Percentiles rank a stretch among this genome's conserved stretches.
These are phyloP conservation scores for Helicolenus hilgendorfi DNA, from an alignment of 2,797 vertebrate genomes.

Conservation along the genomic window DNA sequence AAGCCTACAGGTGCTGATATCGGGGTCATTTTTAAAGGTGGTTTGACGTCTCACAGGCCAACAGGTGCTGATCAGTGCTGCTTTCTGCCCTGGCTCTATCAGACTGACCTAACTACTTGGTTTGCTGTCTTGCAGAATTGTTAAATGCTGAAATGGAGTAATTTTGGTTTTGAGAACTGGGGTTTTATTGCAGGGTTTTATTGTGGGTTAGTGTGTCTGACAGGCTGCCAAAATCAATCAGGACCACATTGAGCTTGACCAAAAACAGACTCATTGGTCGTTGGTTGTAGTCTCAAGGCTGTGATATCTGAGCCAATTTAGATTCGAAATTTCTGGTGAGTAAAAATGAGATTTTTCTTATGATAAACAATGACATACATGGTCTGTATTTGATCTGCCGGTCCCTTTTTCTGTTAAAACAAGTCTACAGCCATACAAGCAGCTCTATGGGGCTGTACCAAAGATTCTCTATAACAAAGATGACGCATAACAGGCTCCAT, in stretches of 20 bases:
- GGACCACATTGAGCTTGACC: constrained; percentile 25
- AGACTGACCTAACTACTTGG: constrained; percentile 13
- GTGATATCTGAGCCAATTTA: constrained; percentile 34
- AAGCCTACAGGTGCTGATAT: constrained; percentile 64
- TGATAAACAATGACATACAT: not conserved
- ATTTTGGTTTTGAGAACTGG: constrained; percentile 26
- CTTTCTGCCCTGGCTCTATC: not conserved
- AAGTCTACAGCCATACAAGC: not conserved
- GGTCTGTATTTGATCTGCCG: not conserved
- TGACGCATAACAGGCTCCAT: too few relatives aligned
- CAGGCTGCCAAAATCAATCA: constrained; percentile 54
- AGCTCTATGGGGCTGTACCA: not conserved
- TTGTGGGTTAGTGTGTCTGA: constrained; percentile 47
- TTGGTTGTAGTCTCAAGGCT: not conserved
- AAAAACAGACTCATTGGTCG: constrained; percentile 43
- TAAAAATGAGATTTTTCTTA: constrained; percentile 3
- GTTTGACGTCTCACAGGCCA: constrained; percentile 43
- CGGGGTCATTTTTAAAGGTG: constrained; percentile 38
- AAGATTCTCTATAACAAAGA: too few relatives aligned
- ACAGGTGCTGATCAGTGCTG: constrained; percentile 52
- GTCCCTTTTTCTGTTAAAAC: not conserved
- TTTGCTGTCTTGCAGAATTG: constrained; percentile 11
- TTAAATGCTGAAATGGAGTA: constrained; percentile 17
- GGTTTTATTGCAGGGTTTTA: constrained; percentile 28
- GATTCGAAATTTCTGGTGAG: constrained; percentile 18